Base-by-base conservation (phyloP, 2,888 invertebrate species). In the Lucinisca nassula region DNA sequence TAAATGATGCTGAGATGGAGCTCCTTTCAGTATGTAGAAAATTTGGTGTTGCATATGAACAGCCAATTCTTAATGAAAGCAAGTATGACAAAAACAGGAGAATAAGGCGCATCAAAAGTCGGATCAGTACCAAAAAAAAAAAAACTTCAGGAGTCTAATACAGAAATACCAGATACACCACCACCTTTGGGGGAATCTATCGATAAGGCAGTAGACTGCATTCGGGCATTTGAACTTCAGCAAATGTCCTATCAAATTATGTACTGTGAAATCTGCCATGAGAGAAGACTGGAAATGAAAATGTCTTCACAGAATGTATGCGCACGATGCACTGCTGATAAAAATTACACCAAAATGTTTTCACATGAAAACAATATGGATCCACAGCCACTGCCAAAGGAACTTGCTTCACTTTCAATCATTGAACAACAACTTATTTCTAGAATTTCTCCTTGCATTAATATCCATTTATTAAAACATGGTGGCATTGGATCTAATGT, bases 341-440 rank as follows among this genome's bases (percentile, higher is more conserved):
- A 87, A 81, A 30, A 58, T 14, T 8, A 12, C 32, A 32, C 78
- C 24, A 87, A 85, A 80, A 76, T 89, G 77, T 89, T 82, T 76
- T 79, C 84, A 14, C 24, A 32, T n/a, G 70, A 84, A 67, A 89
- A 87, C 49, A 73, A 79, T 37, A 87, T 89, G 85, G 73, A 90
- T 73, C 90, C 87, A 21, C 58, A 72, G 38, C 8, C 10, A 21
- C 67, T 85, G 4, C 87, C 90, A 37, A 21, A 51, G 49, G 83
- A 85, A 67, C 35, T 83, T 17, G 21, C 27, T 51, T 37, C 37
- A n/a, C 32, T 83, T 21, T 79, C 84, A 10, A 27, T 87, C n/a
- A 37, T 85, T 55, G 87, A 89, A 73, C 87, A 89, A 70, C 85
- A 89, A 72, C 30, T 87, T 0, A 89, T 89, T 55, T 76, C 27